Conservation (phyloP, 2,113 vertebrate genomes). For the Mola mola region DNA sequence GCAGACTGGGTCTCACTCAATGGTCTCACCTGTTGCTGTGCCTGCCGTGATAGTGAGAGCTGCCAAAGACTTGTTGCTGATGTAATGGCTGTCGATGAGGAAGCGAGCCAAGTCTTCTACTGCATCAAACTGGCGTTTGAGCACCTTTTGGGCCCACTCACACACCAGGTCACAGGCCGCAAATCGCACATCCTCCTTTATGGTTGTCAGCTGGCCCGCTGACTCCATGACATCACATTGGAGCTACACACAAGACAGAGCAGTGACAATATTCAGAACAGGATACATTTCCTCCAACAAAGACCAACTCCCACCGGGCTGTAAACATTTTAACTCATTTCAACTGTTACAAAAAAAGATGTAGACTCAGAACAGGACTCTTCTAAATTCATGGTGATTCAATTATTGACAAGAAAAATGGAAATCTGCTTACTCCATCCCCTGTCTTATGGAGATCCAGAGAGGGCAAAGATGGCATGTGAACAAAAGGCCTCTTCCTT, state of each 20-base stretch:
- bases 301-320: too few relatives aligned
- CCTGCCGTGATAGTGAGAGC: conserved; percentile 95
- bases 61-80: conserved; percentile 96
- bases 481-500: conserved; percentile 96
- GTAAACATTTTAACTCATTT: too few relatives aligned
- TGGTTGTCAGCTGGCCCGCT: conserved; percentile 86
- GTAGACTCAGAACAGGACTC: too few relatives aligned
- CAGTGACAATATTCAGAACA: neutral
- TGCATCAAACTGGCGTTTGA: conserved; percentile 95
- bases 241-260: conserved; percentile 39
- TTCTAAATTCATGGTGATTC: too few relatives aligned
- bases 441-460: conserved; percentile 93
- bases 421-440: conserved; percentile 87
- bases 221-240: conserved; percentile 91
- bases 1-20: neutral
- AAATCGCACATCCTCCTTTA: conserved; percentile 92
- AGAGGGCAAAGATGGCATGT: conserved; percentile 95
- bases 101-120: conserved; percentile 96
- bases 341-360: neutral
- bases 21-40: conserved; percentile 87
- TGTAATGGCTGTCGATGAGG: conserved; percentile 97
- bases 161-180: conserved; percentile 96
- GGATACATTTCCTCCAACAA: too few relatives aligned
- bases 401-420: neutral
- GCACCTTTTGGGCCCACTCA: conserved; percentile 98